Conservation (phyloP, 1,140 invertebrate genomes). For the Drosophila bipectinata region DNA sequence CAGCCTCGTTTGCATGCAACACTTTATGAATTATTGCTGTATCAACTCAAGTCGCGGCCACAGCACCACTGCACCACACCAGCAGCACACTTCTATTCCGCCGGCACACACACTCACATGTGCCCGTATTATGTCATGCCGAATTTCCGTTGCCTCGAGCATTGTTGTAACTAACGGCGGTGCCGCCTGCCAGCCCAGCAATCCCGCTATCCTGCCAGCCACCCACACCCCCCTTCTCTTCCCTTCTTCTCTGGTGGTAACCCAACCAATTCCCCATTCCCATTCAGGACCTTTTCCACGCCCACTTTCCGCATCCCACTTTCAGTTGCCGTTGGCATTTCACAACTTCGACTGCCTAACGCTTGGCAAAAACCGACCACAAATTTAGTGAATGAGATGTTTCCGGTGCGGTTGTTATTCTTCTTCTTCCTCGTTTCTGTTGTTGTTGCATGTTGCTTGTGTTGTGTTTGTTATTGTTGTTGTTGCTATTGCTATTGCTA, state of each 20-base stretch:
- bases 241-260: neutral
- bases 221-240: neutral
- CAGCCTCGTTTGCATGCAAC: slow-evolving; percentile 82
- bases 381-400: slow-evolving; percentile 83
- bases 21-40: slow-evolving; percentile 83
- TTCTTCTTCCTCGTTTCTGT: slow-evolving; percentile 20
- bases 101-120: slow-evolving; percentile 52
- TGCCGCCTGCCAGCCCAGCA: slow-evolving; percentile 21
- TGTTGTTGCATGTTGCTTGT: slow-evolving; percentile 29
- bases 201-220: neutral
- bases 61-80: slow-evolving; percentile 9
- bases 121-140: slow-evolving; percentile 78
- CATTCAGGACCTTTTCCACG: slow-evolving; percentile 1
- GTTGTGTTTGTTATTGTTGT: slow-evolving; percentile 28
- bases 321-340: slow-evolving; percentile 70
- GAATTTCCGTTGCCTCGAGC: slow-evolving; percentile 80
- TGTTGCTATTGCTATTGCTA: slow-evolving; percentile 32
- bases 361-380: slow-evolving; percentile 77
- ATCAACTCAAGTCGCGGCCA: slow-evolving; percentile 79
- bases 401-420: slow-evolving; percentile 79
- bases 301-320: slow-evolving; percentile 7
- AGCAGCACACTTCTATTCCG: slow-evolving; percentile 28
- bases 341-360: slow-evolving; percentile 79
- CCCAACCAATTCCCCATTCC: slow-evolving; percentile 33
- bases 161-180: slow-evolving; percentile 76